Base-by-base conservation (phyloP, 2,113 vertebrate species). In the Strix aluco region DNA sequence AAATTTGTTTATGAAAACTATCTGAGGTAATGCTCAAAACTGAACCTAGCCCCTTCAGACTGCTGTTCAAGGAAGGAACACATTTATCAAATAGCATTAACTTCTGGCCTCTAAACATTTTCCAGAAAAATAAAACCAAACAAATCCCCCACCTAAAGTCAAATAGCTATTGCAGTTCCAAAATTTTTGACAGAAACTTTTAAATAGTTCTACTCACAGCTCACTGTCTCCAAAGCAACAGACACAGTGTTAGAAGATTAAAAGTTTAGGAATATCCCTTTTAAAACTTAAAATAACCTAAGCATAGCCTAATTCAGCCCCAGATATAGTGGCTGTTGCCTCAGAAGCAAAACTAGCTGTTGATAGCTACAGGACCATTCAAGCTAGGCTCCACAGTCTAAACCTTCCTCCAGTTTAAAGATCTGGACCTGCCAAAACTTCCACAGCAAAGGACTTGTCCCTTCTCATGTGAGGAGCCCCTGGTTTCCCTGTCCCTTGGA, bases 381-480 rank as follows among this genome's bases (percentile, higher is more conserved):
- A 25, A 61, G 36, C 30, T 52, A 27, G 18, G 11, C 9, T 66
- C 47, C 81, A 32, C 17, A 67, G 51, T 27, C n/a, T 83, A 62
- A 82, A 71, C 8, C 22, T 59, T 69, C 36, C 55, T 74, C 23
- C 36, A 38, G 23, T 51, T 42, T 46, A 49, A 77, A 22, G 22
- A 42, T 36, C 34, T 51, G 38, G 44, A 38, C 36, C 18, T 71
- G 27, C 15, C 52, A 92, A 8, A 6, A 11, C 13, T 74, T 88
- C 19, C 15, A 34, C 17, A 86, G 44, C 16, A 44, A 46, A 81
- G 34, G 14, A 46, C 13, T 67, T 1, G 0, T 36, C 16, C 7
- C 5, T 79, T 10, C 42, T 78, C 14, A 15, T 0, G 0, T 10
- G 54, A 70, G 11, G 10, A 58, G 15, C 8, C 15, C 30, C 44